These are phyloP conservation scores for Muntiacus muntjak DNA, from an alignment of 2,113 vertebrate genomes.

Conservation along the genomic window DNA sequence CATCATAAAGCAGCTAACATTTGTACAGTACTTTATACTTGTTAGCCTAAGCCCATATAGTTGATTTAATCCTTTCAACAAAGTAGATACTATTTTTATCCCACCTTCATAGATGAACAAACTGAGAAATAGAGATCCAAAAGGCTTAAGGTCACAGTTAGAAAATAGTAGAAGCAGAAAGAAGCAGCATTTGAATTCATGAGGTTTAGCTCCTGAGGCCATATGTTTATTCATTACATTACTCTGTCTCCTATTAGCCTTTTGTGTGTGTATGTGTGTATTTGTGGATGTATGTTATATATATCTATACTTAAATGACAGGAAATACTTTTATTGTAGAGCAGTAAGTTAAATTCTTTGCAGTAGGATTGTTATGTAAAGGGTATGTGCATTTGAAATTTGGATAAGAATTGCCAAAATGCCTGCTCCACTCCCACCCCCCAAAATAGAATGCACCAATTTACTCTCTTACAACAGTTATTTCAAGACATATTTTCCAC, in stretches of 20 bases:
- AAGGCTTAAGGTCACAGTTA: not conserved
- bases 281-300: not conserved
- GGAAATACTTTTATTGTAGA: not conserved
- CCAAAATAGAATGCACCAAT: slow-evolving; percentile 12
- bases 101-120: not conserved
- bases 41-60: not conserved
- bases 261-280: not conserved
- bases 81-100: not conserved
- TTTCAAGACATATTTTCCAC: slow-evolving; percentile 25
- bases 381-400: not conserved
- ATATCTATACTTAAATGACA: not conserved
- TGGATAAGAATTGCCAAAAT: not conserved
- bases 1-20: not conserved
- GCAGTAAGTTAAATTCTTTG: not conserved
- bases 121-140: not conserved
- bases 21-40: not conserved
- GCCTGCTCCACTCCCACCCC: not conserved
- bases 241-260: not conserved
- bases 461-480: slow-evolving; percentile 19
- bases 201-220: not conserved
- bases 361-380: slow-evolving; percentile 15
- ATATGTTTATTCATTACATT: not conserved
- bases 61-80: not conserved
- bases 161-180: not conserved
- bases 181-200: not conserved